Base-by-base conservation (phyloP, 2,113 vertebrate species). In the Rhinopomastus cyanomelas region DNA sequence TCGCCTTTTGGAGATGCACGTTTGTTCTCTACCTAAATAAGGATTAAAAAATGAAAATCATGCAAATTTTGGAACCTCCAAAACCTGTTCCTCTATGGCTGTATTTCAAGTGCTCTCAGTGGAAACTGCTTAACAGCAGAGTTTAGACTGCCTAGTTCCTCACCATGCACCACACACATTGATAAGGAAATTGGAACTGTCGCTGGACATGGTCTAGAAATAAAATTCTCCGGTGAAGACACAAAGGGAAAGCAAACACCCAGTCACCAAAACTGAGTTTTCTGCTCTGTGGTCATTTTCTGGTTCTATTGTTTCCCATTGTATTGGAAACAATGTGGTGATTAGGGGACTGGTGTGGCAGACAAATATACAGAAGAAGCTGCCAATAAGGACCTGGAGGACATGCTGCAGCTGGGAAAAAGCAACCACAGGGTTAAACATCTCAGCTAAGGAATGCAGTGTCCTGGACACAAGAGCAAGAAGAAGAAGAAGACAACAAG, bases 1-100 rank as follows among this genome's bases (percentile, higher is more conserved):
- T 29, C 90, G 97, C 53, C 98, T 97, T 96, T 96, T 92, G 1
- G 97, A 97, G 16, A n/a, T n/a, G 74, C 99, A 99, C 5, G 56
- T 72, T 15, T 76, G 94, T 34, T 93, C 94, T 52, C 84, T 86
- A 29, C 90, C 95, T 96, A 94, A 62, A 78, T 44, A 61, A 68
- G 36, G 57, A n/a, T 46, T n/a, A 2, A 46, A 14, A 11, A 42
- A 87, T 65, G 48, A 72, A 20, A 49, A 56, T 26, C 44, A 52
- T 3, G 4, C 4, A 88, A 27, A 55, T 23, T 79, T 37, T 75
- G 2, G 13, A 73, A 52, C 26, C 12, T 83, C 22, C 18, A 67
- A n/a, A 53, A 48, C 7, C 6, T 53, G 12, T 32, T 23, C 37
- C 5, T 60, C 27, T 27, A 29, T 8, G 34, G 8, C 9, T 55